A percentile compares a stretch with the other conserved stretches of the same genome.
These are phyloP conservation scores for Neosilurus hyrtlii DNA, from an alignment of 2,797 vertebrate genomes.

Conservation along the genomic window DNA sequence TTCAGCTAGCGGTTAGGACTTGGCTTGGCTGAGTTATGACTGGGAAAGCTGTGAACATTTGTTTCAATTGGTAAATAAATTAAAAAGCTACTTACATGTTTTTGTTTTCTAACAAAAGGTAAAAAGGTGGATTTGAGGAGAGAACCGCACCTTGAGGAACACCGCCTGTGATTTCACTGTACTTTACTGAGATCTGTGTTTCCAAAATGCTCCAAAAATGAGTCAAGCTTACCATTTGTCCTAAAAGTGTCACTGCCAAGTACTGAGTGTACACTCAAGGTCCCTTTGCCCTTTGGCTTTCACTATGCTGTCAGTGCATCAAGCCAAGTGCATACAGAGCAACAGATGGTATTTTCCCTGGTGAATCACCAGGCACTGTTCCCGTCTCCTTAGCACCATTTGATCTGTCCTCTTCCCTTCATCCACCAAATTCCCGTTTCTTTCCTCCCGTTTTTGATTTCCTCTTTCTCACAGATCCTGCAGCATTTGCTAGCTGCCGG, in stretches of 20 bases:
- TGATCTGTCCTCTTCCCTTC: slow-evolving; percentile 33
- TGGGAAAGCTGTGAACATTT: not conserved
- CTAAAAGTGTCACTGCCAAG: slow-evolving; percentile 31
- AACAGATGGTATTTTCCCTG: slow-evolving; percentile 55
- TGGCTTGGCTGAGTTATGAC: not conserved
- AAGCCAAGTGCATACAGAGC: slow-evolving; percentile 39
- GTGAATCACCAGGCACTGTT: slow-evolving; percentile 24
- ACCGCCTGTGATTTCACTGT: not conserved
- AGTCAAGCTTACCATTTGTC: not conserved
- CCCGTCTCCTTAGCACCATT: slow-evolving; percentile 38
- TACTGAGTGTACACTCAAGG: slow-evolving; percentile 35
- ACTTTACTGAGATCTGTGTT: not conserved
- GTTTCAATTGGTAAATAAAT: not conserved
- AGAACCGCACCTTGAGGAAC: not conserved
- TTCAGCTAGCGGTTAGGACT: not conserved
- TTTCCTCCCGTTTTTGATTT: not conserved
- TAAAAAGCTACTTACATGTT: not conserved
- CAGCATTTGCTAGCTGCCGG: slow-evolving; percentile 57
- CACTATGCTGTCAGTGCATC: not conserved
- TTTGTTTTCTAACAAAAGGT: not conserved
- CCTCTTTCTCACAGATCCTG: slow-evolving; percentile 31
- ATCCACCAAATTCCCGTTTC: not conserved
- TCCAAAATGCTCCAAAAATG: slow-evolving; percentile 2
- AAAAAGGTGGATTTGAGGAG: not conserved
- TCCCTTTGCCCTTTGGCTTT: slow-evolving; percentile 43